A percentile compares a stretch with the other conserved stretches of the same genome.
Evolutionary conservation across 64 coral and sea anemone genomes (phyloP).

Genomic region (Stichodactyla helianthus): DNA sequence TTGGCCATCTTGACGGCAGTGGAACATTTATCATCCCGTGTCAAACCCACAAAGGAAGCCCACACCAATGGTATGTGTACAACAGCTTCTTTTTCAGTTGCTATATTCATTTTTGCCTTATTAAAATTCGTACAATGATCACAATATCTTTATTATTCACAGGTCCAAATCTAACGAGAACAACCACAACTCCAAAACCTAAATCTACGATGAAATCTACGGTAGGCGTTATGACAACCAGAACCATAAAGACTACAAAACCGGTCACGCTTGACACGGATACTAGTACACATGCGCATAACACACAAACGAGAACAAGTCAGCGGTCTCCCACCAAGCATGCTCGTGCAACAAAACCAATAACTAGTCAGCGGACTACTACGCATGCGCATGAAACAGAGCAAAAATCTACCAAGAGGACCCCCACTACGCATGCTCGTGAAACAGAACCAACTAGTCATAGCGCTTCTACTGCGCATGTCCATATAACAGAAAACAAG

Average conservation of each 20-base stretch:
- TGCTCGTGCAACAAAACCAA: not conserved
- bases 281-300: not conserved
- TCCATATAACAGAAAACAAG: not conserved
- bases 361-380: not conserved
- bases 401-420: not conserved
- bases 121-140: not conserved
- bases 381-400: not conserved
- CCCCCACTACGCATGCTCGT: not conserved
- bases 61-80: not conserved
- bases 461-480: too few species aligned
- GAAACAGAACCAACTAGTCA: not conserved
- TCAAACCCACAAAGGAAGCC: not conserved
- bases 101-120: not conserved
- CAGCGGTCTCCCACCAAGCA: not conserved
- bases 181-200: not conserved
- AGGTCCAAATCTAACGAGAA: too few species aligned
- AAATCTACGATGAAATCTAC: too few species aligned
- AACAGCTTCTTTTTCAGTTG: not conserved
- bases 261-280: not conserved
- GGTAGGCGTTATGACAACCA: too few species aligned
- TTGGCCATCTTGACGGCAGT: slow-evolving; percentile 14
- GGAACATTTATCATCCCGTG: not conserved
- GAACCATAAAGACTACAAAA: not conserved
- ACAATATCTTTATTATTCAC: not conserved
- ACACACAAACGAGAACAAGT: not conserved